Evolutionary conservation across 2,113 vertebrate species (phyloP).

Genomic region (Vulpes vulpes): DNA sequence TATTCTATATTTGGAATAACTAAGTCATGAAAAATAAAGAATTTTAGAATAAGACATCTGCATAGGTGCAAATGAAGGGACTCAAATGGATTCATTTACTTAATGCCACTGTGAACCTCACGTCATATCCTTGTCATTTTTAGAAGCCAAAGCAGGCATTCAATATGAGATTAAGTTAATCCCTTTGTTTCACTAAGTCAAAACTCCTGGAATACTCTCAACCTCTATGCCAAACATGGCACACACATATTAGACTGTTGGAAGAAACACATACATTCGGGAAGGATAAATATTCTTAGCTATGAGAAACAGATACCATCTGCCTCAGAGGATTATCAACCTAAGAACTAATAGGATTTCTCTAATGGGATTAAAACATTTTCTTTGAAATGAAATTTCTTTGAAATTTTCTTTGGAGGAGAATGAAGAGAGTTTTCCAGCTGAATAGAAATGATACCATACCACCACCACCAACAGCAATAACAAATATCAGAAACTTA

Average conservation of each 20-base stretch:
- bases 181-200: background rate
- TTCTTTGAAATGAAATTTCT: background rate
- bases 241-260: background rate
- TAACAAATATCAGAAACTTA: background rate
- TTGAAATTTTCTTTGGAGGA: background rate
- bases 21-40: slow-evolving; percentile 76
- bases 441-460: background rate
- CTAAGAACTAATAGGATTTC: background rate
- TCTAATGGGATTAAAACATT: background rate
- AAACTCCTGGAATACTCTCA: background rate
- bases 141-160: background rate
- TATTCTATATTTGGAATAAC: slow-evolving; percentile 68
- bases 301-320: background rate
- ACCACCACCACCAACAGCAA: background rate
- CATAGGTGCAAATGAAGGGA: background rate
- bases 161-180: background rate
- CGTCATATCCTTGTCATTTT: background rate
- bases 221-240: background rate
- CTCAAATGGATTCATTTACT: background rate
- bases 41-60: slow-evolving; percentile 74
- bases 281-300: background rate
- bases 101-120: background rate
- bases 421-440: background rate
- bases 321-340: background rate
- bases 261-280: background rate